Base-by-base conservation (phyloP, 1,140 invertebrate genomes). In the Leucophenga varia region DNA sequence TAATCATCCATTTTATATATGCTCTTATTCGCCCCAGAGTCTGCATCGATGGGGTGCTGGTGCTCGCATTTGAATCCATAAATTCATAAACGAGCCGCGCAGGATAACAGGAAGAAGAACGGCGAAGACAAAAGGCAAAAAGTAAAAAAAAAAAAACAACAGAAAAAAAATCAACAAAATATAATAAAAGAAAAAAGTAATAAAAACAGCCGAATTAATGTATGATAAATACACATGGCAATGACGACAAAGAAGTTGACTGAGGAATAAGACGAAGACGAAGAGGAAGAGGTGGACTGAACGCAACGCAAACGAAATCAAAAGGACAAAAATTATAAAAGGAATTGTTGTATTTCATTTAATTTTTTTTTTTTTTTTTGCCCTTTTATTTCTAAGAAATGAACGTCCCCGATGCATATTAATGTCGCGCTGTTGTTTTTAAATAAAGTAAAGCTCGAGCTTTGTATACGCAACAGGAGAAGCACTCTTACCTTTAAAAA, bases 131-230 rank as follows among this genome's bases (percentile, higher is more conserved):
- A 47, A 10, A n/a, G 17, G 39, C 25, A 42, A 42, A 42, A 30
- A n/a, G 18, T 31, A 39, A 31, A 53, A 32, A 30, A 36, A n/a
- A 17, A 43, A 28, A n/a, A 13, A 42, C 14, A 39, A 47, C 9
- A 40, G 34, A 22, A 41, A 14, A 21, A 44, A 20, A 35, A 19
- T 17, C 32, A 16, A 21, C 13, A 49, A 47, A 21, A 30, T 42
- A 55, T 17, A 53, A 44, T 44, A 59, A 47, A 43, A 50, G 51
- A 38, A 46, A 56, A 52, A 50, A 49, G 47, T 50, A 64, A 64
- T 64, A 64, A 59, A 64, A 64, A 59, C n/a, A 57, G 50, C 22
- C 59, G 60, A 63, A 63, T 63, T 59, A 63, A 63, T 63, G 49
- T 49, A 64, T 44, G 59, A 38, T 54, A 64, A 59, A 57, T 63